Conservation (phyloP, 1,140 invertebrate genomes). For the Babylonia areolata region DNA sequence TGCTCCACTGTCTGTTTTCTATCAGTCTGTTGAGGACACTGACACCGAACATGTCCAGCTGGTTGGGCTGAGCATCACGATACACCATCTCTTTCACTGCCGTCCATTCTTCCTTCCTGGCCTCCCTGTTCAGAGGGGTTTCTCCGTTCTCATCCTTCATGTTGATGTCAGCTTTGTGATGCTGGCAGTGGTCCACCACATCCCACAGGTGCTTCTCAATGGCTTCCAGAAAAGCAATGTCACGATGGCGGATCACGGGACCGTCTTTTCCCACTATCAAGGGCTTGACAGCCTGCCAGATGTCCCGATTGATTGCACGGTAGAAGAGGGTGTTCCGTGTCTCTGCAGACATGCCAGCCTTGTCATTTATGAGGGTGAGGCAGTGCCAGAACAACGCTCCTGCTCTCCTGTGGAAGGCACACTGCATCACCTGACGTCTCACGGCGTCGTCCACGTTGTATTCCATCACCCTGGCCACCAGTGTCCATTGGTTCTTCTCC, state of each 20-base stretch:
- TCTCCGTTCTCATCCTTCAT: conserved; percentile 4
- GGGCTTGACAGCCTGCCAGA: conserved; percentile 10
- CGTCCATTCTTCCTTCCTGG: conserved; percentile 14
- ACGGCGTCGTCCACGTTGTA: not conserved
- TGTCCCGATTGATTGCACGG: not conserved
- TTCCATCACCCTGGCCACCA: conserved; percentile 12
- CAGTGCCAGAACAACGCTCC: not conserved
- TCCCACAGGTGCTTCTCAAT: not conserved
- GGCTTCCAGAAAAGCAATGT: not conserved
- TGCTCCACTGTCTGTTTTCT: not conserved
- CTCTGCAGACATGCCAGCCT: not conserved
- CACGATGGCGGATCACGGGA: not conserved
- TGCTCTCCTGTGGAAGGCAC: not conserved
- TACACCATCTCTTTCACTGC: not conserved
- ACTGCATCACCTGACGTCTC: not conserved
- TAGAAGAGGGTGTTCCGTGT: not conserved
- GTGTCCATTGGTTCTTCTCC: not conserved
- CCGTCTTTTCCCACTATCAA: not conserved
- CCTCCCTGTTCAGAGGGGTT: conserved; percentile 1
- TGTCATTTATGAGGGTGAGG: not conserved
- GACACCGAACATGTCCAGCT: not conserved
- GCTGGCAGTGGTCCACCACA: conserved; percentile 14
- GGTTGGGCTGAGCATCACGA: not conserved
- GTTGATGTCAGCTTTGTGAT: conserved; percentile 6
- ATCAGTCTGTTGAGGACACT: not conserved